Conservation (phyloP, 2,113 vertebrate genomes). For the Aramus guarauna region DNA sequence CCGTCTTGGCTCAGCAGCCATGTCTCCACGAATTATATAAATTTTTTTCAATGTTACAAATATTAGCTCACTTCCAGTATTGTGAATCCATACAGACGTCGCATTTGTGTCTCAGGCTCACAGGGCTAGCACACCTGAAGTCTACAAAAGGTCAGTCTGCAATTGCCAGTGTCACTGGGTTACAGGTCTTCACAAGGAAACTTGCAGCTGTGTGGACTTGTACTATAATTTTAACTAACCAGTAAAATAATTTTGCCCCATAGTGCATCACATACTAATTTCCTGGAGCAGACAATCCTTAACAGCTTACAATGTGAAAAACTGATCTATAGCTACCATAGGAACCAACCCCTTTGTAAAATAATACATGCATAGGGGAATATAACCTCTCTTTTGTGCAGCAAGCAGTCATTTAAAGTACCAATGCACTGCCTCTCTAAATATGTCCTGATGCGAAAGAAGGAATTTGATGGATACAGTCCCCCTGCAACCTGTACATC, state of each 20-base stretch:
- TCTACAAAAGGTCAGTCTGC: accelerated
- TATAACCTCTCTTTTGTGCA: not conserved
- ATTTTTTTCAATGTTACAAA: not conserved
- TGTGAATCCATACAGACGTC: accelerated
- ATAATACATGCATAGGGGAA: not conserved
- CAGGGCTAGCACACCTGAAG: not conserved
- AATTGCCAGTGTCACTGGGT: not conserved
- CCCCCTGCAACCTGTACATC: not conserved
- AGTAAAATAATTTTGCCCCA: not conserved
- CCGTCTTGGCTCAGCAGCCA: not conserved
- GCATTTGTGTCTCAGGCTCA: not conserved
- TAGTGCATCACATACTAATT: not conserved
- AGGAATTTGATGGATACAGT: not conserved
- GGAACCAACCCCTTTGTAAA: not conserved
- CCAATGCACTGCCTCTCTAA: not conserved
- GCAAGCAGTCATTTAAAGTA: not conserved
- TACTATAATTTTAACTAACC: not conserved
- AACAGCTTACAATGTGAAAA: not conserved
- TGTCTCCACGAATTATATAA: accelerated
- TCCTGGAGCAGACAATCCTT: not conserved
- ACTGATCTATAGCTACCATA: not conserved
- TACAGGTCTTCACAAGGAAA: not conserved
- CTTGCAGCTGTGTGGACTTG: not conserved
- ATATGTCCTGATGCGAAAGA: not conserved
- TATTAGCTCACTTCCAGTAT: not conserved